Conservation (phyloP, 2,113 vertebrate species). For the Emydura subglobosa region DNA sequence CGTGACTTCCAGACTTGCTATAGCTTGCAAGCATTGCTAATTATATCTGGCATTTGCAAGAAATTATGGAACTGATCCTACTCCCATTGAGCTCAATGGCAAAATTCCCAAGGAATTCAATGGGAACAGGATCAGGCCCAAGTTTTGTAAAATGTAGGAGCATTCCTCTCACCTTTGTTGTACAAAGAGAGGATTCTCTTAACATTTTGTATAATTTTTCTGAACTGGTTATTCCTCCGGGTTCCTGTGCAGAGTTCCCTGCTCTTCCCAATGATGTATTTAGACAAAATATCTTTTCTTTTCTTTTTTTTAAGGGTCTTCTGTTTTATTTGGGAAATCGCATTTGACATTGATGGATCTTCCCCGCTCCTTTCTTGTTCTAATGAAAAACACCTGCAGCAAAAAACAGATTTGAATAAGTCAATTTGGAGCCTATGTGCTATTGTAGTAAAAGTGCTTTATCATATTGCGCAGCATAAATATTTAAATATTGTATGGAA, state of each 20-base stretch:
- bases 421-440: constrained; percentile 35
- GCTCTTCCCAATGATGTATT: background rate
- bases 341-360: constrained; percentile 32
- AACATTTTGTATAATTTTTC: constrained; percentile 31
- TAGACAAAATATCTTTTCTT: constrained; percentile 33
- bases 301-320: constrained; percentile 35
- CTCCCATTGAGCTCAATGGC: background rate
- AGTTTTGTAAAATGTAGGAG: constrained; percentile 20
- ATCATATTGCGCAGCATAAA: constrained; percentile 57
- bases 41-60: background rate
- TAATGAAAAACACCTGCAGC: constrained; percentile 46
- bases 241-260: constrained; percentile 12
- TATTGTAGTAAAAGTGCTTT: constrained; percentile 23
- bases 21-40: background rate
- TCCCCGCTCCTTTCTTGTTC: constrained; percentile 43
- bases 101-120: background rate
- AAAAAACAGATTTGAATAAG: constrained; percentile 41
- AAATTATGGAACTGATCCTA: rapidly evolving
- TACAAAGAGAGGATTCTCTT: constrained; percentile 18
- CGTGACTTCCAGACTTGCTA: background rate
- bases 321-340: constrained; percentile 51
- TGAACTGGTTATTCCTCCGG: background rate
- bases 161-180: background rate
- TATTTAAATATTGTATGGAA: constrained; percentile 72
- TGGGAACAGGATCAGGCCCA: background rate